Conservation (phyloP, 2,888 invertebrate species). For the Xestia xanthographa region DNA sequence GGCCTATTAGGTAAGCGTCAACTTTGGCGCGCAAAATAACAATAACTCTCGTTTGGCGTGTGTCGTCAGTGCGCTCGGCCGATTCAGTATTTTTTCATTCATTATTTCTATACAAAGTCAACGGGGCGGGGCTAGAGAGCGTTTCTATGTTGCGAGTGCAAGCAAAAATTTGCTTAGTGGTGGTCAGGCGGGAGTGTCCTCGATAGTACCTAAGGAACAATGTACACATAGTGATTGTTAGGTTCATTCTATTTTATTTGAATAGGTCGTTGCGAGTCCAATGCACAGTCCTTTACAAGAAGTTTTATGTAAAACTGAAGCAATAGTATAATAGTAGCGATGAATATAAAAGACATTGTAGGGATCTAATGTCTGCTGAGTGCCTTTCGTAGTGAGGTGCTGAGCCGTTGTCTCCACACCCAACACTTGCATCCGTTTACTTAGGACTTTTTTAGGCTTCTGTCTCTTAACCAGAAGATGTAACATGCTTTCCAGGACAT, state of each 20-base stretch:
- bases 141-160: too few relatives aligned
- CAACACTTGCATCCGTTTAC: conserved; percentile 37
- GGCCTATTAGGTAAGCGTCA: too few relatives aligned
- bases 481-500: conserved; percentile 16
- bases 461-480: conserved; percentile 10
- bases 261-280: conserved; percentile 57
- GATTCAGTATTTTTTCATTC: too few relatives aligned
- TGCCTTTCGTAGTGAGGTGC: conserved; percentile 65
- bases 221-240: conserved; percentile 61
- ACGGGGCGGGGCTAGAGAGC: too few relatives aligned
- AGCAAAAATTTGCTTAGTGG: too few relatives aligned
- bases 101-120: too few relatives aligned
- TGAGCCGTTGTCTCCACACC: conserved; percentile 49
- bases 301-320: conserved; percentile 59
- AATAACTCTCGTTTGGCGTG: too few relatives aligned
- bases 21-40: too few relatives aligned
- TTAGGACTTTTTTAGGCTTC: conserved; percentile 19
- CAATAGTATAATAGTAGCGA: conserved; percentile 52
- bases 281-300: conserved; percentile 60
- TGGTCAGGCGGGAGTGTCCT: too few relatives aligned
- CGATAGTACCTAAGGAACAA: conserved; percentile 40
- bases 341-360: conserved; percentile 49
- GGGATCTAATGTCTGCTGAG: conserved; percentile 57
- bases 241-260: conserved; percentile 54
- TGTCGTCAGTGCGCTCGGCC: too few relatives aligned